Base-by-base conservation (phyloP, 2,113 vertebrate species). In the Uropsilus gracilis region DNA sequence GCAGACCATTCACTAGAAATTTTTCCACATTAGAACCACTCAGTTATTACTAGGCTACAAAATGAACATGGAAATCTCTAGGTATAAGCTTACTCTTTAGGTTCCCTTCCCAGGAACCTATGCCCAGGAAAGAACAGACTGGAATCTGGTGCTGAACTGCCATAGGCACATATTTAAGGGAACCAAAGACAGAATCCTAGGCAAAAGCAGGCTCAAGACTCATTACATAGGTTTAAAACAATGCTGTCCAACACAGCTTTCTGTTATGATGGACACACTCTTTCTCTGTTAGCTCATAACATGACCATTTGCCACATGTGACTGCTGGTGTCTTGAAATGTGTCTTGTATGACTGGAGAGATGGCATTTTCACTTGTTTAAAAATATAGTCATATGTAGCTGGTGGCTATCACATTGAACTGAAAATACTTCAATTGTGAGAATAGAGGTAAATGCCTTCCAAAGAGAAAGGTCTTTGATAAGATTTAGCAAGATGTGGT, bases 1-100 rank as follows among this genome's bases (percentile, higher is more conserved):
- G 84, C 91, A 95, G 14, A 34, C 85, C 55, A 44, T 81, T 80
- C 3, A 48, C 14, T 81, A 94, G 17, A 50, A 87, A 76, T 53
- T 73, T 86, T 83, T 81, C 28, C 39, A 72, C 30, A 0, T 12
- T 20, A 9, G 8, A 94, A 34, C 89, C 89, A 14, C 4, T 50
- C 48, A 83, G n/a, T 30, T 22, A n/a, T 72, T 12, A 7, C 46
- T 90, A 18, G 14, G 18, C 22, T 76, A 66, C 55, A 94, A 93
- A 94, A 96, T 34, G 14, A 61, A 39, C 17, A 37, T 37, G 42
- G 24, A 86, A 73, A 78, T 69, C 20, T 24, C 37, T 50, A 82
- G 22, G 4, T 3, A 14, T 9, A 4, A 26, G 3, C 7, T 88
- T 90, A 44, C 17, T 92, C 64, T 85, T 8, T 71, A 26, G 34